Evolutionary conservation across 2,888 invertebrate genomes (phyloP).

Genomic region (Ommatoiulus sabulosus): DNA sequence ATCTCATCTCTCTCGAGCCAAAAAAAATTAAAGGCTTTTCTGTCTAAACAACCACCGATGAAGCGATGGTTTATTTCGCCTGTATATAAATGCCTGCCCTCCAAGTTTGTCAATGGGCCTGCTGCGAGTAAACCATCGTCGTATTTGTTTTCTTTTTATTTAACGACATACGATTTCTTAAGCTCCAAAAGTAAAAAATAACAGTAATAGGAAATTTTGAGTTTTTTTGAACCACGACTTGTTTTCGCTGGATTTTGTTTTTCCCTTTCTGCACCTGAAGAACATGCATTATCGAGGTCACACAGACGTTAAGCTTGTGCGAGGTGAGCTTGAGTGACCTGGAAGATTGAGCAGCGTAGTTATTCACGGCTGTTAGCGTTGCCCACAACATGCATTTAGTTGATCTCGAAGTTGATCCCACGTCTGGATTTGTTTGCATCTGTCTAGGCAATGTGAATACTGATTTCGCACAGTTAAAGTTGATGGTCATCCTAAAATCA

Average conservation of each 20-base stretch:
- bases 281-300: neutral
- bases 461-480: too few relatives aligned
- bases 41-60: neutral
- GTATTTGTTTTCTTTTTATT: neutral
- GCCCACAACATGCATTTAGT: neutral
- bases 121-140: neutral
- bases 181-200: neutral
- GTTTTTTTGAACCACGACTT: neutral
- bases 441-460: too few relatives aligned
- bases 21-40: neutral
- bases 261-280: neutral
- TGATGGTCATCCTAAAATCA: too few relatives aligned
- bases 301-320: neutral
- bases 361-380: neutral
- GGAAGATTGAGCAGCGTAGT: neutral
- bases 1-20: slow-evolving; percentile 24
- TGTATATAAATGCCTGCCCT: neutral
- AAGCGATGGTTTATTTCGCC: neutral
- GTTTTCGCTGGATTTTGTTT: neutral
- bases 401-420: neutral
- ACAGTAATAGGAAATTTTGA: neutral
- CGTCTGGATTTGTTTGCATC: neutral
- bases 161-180: neutral
- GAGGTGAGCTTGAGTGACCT: neutral
- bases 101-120: neutral